These are phyloP conservation scores for Lithophane ornitopus DNA, from an alignment of 2,888 invertebrate species.

Conservation along the genomic window DNA sequence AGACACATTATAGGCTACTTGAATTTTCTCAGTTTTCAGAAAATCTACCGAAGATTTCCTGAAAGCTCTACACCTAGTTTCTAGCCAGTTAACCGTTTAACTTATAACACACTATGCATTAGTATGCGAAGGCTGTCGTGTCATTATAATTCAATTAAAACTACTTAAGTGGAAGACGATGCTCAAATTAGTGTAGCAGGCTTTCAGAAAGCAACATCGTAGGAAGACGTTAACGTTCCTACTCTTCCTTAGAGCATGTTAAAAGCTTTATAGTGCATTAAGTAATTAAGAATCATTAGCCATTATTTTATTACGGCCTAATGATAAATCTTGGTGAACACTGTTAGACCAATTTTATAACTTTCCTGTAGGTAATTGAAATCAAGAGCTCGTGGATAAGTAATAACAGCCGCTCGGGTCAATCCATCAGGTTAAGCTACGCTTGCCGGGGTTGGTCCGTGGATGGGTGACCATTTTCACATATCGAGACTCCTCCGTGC, in stretches of 20 bases:
- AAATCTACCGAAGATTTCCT: not conserved
- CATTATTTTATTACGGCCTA: conserved; percentile 21
- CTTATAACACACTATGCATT: conserved; percentile 24
- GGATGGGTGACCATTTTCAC: too few species aligned
- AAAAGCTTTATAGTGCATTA: conserved; percentile 57
- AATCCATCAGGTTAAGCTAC: too few species aligned
- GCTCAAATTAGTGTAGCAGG: conserved; percentile 48
- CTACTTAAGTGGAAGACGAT: conserved; percentile 47
- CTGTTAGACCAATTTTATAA: not conserved
- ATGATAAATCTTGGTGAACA: not conserved
- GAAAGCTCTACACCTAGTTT: not conserved
- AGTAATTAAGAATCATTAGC: conserved; percentile 51
- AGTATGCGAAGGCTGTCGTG: conserved; percentile 19
- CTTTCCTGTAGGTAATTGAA: not conserved
- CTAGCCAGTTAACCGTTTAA: conserved; percentile 6
- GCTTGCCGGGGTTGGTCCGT: too few species aligned
- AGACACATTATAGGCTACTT: not conserved
- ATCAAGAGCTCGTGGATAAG: too few species aligned
- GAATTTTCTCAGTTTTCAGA: not conserved
- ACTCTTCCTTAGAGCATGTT: conserved; percentile 43
- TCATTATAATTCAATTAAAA: conserved; percentile 48
- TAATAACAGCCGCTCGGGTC: too few species aligned
- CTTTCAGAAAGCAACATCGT: conserved; percentile 53
- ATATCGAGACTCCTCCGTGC: too few species aligned
- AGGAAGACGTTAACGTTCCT: conserved; percentile 48